phyloP scores from a whole-genome alignment of 2,888 invertebrate genomes.

The Pristionchus fissidentatus region DNA sequence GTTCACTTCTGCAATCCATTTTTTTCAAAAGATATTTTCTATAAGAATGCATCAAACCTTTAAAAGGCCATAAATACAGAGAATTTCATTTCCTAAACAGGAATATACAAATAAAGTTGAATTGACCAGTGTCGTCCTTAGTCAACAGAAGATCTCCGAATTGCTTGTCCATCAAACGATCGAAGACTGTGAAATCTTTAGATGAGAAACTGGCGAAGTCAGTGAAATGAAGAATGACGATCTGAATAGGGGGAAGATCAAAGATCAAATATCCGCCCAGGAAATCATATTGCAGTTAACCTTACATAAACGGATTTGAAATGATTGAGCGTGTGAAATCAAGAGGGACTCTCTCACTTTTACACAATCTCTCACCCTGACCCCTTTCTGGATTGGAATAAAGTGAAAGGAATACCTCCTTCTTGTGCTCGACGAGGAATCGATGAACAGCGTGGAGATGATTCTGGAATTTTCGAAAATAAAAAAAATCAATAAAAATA shows the following conservation, averaged over 20 bases:
- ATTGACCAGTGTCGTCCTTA: neutral
- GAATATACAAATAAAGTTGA: neutral
- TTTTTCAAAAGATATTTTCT: too few species aligned
- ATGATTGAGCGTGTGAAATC: neutral
- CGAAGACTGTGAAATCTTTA: conserved; percentile 1
- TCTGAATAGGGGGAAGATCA: conserved; percentile 13
- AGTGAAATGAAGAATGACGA: conserved; percentile 38
- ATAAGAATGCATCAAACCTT: too few species aligned
- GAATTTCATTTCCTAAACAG: neutral
- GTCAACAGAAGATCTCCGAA: conserved; percentile 33
- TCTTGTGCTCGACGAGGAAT: conserved; percentile 35
- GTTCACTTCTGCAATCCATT: neutral
- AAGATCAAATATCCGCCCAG: neutral
- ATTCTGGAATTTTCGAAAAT: neutral
- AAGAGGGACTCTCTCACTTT: neutral
- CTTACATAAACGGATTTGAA: too few species aligned
- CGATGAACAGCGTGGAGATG: conserved; percentile 36
- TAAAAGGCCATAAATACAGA: too few species aligned
- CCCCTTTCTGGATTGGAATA: too few species aligned
- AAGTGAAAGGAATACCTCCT: conserved; percentile 38
- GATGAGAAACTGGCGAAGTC: neutral
- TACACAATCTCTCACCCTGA: too few species aligned
- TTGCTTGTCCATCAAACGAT: neutral
- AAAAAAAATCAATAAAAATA: too few species aligned
- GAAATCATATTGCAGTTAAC: neutral